Conservation (phyloP, 2,888 invertebrate genomes). For the Eumerus sabulonum region DNA sequence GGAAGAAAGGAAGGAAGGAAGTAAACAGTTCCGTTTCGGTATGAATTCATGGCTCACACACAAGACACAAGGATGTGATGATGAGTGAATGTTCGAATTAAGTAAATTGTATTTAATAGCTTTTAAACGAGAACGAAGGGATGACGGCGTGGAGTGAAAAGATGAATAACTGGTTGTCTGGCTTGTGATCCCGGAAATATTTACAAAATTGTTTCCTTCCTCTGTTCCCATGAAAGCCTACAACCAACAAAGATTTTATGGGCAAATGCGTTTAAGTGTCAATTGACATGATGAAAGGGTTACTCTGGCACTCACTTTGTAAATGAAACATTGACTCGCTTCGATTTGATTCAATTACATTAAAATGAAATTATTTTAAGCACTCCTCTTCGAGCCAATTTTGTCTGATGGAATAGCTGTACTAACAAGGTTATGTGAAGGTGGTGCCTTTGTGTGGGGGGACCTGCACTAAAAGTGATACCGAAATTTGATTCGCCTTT, state of each 20-base stretch:
- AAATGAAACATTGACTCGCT: conserved; percentile 47
- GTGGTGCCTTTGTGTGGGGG: background rate
- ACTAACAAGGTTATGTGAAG: background rate
- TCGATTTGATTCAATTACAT: conserved; percentile 28
- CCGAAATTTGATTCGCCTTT: no score
- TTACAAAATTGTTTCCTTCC: conserved; percentile 39
- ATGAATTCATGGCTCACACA: conserved; percentile 22
- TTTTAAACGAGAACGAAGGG: conserved; percentile 13
- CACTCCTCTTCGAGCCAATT: background rate
- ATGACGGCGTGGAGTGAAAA: conserved; percentile 10
- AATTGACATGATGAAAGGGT: conserved; percentile 53
- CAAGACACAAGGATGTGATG: conserved; percentile 42
- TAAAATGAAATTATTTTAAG: background rate
- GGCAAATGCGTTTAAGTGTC: conserved; percentile 44
- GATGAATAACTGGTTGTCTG: conserved; percentile 50
- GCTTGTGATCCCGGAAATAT: conserved; percentile 31
- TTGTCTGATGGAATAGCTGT: background rate
- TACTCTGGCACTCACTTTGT: conserved; percentile 39
- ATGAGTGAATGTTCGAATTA: conserved; percentile 61
- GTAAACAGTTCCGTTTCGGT: conserved; percentile 30
- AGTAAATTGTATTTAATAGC: conserved; percentile 66
- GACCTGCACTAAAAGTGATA: no score
- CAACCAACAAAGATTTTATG: background rate
- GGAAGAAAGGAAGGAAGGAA: conserved; percentile 2
- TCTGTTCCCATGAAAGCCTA: no score